phyloP scores from a whole-genome alignment of 2,888 invertebrate species.

The Melanargia galathea region DNA sequence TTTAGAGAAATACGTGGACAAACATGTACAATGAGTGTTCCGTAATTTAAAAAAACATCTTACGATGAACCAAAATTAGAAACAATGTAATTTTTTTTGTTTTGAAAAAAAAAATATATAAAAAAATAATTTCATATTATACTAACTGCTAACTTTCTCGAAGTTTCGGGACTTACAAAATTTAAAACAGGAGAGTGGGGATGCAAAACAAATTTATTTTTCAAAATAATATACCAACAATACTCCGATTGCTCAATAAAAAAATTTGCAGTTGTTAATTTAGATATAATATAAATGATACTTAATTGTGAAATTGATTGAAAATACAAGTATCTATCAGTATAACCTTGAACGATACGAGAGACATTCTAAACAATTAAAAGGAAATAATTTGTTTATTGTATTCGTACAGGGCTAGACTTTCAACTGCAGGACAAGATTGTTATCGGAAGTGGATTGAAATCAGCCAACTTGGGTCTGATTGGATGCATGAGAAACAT shows the following conservation, averaged over 20 bases:
- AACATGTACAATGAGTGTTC: too few relatives aligned
- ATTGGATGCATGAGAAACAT: constrained; percentile 96
- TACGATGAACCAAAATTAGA: too few relatives aligned
- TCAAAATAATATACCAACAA: background rate
- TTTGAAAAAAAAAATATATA: too few relatives aligned
- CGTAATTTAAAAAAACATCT: too few relatives aligned
- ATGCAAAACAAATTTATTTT: background rate
- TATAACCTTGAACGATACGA: constrained; percentile 8
- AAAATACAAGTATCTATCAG: background rate
- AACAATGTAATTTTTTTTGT: too few relatives aligned
- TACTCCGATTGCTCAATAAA: background rate
- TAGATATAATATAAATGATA: constrained; percentile 19
- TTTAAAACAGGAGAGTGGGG: background rate
- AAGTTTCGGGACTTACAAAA: too few relatives aligned
- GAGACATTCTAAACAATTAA: constrained; percentile 20
- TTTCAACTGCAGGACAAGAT: constrained; percentile 87
- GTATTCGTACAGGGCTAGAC: constrained; percentile 70
- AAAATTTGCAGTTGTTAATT: constrained; percentile 13
- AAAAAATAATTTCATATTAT: too few relatives aligned
- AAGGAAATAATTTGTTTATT: constrained; percentile 14
- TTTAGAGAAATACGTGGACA: too few relatives aligned
- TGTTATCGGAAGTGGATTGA: constrained; percentile 90
- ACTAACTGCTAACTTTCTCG: too few relatives aligned
- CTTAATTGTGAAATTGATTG: constrained; percentile 15
- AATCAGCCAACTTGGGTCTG: constrained; percentile 87